Evolutionary conservation across 2,113 vertebrate species (phyloP).

Genomic region (zebrafish (Danio rerio)): DNA sequence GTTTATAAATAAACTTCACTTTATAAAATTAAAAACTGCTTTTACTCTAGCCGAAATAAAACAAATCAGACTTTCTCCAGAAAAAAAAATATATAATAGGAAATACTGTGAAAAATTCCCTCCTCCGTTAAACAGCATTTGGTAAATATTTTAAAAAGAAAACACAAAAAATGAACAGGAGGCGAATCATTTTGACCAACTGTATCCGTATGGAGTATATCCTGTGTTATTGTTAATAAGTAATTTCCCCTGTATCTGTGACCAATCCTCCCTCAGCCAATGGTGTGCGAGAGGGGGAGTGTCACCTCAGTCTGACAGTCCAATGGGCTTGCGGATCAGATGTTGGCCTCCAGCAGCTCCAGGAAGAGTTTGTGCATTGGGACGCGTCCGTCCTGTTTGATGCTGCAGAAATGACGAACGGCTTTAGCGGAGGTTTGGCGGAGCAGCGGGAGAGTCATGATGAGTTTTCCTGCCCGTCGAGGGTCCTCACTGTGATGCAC

Average conservation of each 20-base stretch:
- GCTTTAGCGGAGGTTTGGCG: conserved; percentile 95
- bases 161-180: no score
- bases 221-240: conserved; percentile 23
- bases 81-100: no score
- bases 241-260: conserved; percentile 56
- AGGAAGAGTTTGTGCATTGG: conserved; percentile 99
- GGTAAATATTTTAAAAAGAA: no score
- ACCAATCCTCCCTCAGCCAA: conserved; percentile 31
- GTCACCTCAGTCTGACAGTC: not conserved
- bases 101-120: no score
- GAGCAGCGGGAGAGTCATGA: conserved; percentile 96
- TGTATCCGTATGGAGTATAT: not conserved
- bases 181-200: no score
- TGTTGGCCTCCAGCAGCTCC: conserved; percentile 98
- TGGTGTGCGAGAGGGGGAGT: not conserved
- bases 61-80: no score
- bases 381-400: conserved; percentile 98
- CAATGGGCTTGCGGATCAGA: conserved; percentile 75
- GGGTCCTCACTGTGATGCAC: conserved; percentile 90
- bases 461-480: conserved; percentile 91
- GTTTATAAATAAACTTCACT: no score
- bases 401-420: conserved; percentile 98
- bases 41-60: no score
- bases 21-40: no score
- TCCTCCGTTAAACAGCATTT: no score